phyloP scores from a whole-genome alignment of 2,888 invertebrate genomes.

The Portevinia maculata region DNA sequence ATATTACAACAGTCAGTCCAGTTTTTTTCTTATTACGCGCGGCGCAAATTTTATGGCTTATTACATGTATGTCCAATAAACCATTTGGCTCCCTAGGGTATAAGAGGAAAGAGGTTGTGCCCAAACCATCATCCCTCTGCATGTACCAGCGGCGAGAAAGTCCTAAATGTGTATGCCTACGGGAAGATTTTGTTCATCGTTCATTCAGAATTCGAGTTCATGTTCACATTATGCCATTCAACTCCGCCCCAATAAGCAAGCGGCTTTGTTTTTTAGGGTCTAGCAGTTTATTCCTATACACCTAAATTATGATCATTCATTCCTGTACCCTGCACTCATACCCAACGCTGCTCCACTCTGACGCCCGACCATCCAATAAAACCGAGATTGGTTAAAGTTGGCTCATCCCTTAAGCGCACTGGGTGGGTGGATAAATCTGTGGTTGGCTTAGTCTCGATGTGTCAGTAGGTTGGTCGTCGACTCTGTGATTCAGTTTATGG shows the following conservation, averaged over 20 bases:
- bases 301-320: slow-evolving; percentile 65
- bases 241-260: slow-evolving; percentile 45
- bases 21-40: slow-evolving; percentile 46
- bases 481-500: slow-evolving; percentile 56
- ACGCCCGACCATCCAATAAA: slow-evolving; percentile 60
- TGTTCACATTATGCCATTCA: slow-evolving; percentile 69
- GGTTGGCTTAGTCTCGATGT: slow-evolving; percentile 40
- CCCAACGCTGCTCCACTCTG: slow-evolving; percentile 14
- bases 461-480: slow-evolving; percentile 41
- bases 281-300: slow-evolving; percentile 53
- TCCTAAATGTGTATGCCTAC: slow-evolving; percentile 46
- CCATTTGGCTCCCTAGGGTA: slow-evolving; percentile 37
- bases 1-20: slow-evolving; percentile 45
- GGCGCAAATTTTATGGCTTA: slow-evolving; percentile 61
- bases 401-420: slow-evolving; percentile 61
- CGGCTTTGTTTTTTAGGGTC: slow-evolving; percentile 41
- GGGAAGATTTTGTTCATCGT: slow-evolving; percentile 50
- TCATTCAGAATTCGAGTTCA: slow-evolving; percentile 66
- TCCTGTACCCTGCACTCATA: slow-evolving; percentile 25
- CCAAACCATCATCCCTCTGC: background rate
- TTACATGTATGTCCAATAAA: slow-evolving; percentile 68
- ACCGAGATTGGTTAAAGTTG: slow-evolving; percentile 69
- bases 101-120: slow-evolving; percentile 15
- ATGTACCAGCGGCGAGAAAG: slow-evolving; percentile 26
- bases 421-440: slow-evolving; percentile 2